A percentile compares a stretch with the other conserved stretches of the same genome.
These are phyloP conservation scores for Hippocampus mohnikei DNA, from an alignment of 2,113 vertebrate genomes.

Conservation along the genomic window DNA sequence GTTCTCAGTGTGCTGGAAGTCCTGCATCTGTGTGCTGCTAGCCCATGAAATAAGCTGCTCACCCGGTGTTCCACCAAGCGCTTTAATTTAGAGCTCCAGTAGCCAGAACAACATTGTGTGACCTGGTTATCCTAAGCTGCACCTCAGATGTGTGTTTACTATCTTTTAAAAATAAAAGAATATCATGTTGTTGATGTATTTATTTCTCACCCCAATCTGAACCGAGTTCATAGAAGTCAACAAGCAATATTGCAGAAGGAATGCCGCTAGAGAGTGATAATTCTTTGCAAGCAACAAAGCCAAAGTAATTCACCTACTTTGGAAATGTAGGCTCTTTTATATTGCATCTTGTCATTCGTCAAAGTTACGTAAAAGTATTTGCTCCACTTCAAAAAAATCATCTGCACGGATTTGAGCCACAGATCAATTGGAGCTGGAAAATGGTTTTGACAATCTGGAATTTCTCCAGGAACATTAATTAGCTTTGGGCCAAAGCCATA, in stretches of 20 bases:
- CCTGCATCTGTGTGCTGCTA: conserved; percentile 56
- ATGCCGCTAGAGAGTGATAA: not conserved
- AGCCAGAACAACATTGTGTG: conserved; percentile 58
- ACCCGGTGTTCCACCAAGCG: conserved; percentile 60
- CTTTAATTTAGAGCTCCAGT: conserved; percentile 69
- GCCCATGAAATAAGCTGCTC: conserved; percentile 69
- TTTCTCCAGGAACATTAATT: conserved; percentile 13
- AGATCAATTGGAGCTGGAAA: conserved; percentile 26
- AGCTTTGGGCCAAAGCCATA: conserved; percentile 8
- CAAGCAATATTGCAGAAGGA: not conserved
- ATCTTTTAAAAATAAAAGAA: conserved; percentile 14
- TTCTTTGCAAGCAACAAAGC: not conserved
- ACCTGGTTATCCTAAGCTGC: conserved; percentile 48
- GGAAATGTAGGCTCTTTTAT: not conserved
- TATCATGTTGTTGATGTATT: not conserved
- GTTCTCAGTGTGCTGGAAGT: conserved; percentile 51
- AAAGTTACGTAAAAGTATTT: not conserved
- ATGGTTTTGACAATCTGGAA: conserved; percentile 23
- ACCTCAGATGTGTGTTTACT: conserved; percentile 29
- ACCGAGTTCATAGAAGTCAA: not conserved
- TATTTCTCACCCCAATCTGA: not conserved
- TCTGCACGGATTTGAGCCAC: not conserved
- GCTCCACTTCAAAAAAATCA: not conserved
- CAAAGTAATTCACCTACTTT: not conserved
- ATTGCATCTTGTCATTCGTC: not conserved